Base-by-base conservation (phyloP, 1,140 invertebrate genomes). In the Bombus polaris region DNA sequence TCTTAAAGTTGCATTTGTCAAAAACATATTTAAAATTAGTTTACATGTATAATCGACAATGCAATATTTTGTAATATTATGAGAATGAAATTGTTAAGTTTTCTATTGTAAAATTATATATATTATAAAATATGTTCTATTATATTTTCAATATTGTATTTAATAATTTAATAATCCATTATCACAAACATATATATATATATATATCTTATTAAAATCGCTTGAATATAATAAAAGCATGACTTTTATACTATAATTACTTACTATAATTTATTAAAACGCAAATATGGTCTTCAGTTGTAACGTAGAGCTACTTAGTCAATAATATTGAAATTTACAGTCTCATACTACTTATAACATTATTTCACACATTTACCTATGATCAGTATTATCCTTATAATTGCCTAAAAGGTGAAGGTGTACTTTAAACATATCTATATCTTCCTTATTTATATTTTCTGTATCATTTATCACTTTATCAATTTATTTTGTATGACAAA, bases 111-210 rank as follows among this genome's bases (percentile, higher is more conserved):
- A 22, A 79, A 59, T 59, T 71, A 42, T 71, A 47, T 57, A 37
- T 79, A 78, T 83, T 44, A 47, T 78, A 79, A 42, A 79, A 78
- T 80, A 66, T 42, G 32, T 79, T 84, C 79, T 84, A 57, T 83
- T 71, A 70, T 59, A 70, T 84, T 79, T 70, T 28, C 32, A 42
- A 59, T 12, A 22, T 37, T 53, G 35, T n/a, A 81, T 39, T 39
- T 32, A 71, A 81, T 37, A 71, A 37, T 62, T 77, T 18, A 39
- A 70, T 70, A 68, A 68, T 68, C 35, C 15, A 37, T 39, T 77
- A 39, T 68, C 22, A 37, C 0, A 25, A 3, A 68, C 22, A 15
- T 18, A 22, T 35, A 32, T 65, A 42, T 44, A 44, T 13, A 44
- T 44, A 39, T 39, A 39, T 8, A 39, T 68, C 8, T 10, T 22